These are phyloP conservation scores for Perdix hodgsoniae DNA, from an alignment of 2,797 vertebrate genomes.

Conservation along the genomic window DNA sequence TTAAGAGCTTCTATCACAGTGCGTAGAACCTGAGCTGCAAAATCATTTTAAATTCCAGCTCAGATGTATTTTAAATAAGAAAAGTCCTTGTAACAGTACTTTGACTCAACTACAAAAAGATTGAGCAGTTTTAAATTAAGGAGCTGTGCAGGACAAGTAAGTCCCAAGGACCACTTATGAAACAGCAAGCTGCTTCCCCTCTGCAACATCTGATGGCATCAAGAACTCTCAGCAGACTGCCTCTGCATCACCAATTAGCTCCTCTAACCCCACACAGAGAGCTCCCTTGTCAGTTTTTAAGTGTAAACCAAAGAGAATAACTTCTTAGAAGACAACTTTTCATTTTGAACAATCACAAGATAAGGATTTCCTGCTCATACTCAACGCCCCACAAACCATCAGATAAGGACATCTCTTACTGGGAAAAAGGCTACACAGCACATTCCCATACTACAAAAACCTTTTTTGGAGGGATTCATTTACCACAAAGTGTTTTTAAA, in stretches of 20 bases:
- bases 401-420: not conserved
- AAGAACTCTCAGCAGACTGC: not conserved
- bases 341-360: not conserved
- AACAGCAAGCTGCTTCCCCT: not conserved
- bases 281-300: not conserved
- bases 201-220: not conserved
- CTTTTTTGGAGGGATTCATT: not conserved
- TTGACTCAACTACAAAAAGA: not conserved
- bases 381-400: not conserved
- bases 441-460: not conserved
- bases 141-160: not conserved
- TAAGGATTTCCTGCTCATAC: constrained; percentile 22
- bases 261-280: not conserved
- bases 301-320: not conserved
- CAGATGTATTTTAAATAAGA: not conserved
- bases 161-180: not conserved
- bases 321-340: not conserved
- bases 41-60: not conserved
- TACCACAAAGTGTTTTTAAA: not conserved
- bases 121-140: not conserved
- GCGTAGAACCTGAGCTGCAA: not conserved
- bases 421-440: not conserved
- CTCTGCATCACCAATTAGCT: not conserved
- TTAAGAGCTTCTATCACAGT: not conserved
- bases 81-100: not conserved